Evolutionary conservation across 2,797 vertebrate species (phyloP).

Genomic region (Etheostoma perlongum): DNA sequence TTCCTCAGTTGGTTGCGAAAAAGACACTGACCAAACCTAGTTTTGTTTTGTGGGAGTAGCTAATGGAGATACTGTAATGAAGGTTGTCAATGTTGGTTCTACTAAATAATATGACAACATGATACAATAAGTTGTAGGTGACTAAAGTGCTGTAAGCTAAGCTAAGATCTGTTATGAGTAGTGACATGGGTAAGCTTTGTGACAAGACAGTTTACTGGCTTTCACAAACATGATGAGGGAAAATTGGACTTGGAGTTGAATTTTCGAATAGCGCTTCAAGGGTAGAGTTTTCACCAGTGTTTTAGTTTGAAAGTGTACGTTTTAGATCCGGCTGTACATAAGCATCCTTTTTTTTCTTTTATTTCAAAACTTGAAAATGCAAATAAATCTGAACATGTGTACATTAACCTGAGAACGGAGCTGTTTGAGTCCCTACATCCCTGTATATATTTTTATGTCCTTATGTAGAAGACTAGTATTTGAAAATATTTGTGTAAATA

Average conservation of each 20-base stretch:
- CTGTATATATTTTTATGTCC: no score
- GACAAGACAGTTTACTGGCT: constrained; percentile 24
- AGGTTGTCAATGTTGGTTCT: constrained; percentile 31
- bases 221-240: constrained; percentile 50
- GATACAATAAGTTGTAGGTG: constrained; percentile 16
- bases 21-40: constrained; percentile 72
- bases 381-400: no score
- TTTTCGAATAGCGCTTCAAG: constrained; percentile 68
- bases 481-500: no score
- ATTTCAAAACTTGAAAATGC: no score
- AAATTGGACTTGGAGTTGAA: no score
- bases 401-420: no score
- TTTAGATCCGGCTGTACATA: no score
- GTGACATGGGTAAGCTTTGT: constrained; percentile 38
- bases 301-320: constrained; percentile 64
- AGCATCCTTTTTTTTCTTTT: no score
- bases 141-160: constrained; percentile 28
- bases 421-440: no score
- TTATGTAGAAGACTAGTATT: no score
- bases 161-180: constrained; percentile 32
- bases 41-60: constrained; percentile 44
- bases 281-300: constrained; percentile 54
- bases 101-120: constrained; percentile 3
- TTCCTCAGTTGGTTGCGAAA: constrained; percentile 71
- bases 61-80: constrained; percentile 35